These are phyloP conservation scores for Flexamia atlantica DNA, from an alignment of 2,888 invertebrate genomes.

Conservation along the genomic window DNA sequence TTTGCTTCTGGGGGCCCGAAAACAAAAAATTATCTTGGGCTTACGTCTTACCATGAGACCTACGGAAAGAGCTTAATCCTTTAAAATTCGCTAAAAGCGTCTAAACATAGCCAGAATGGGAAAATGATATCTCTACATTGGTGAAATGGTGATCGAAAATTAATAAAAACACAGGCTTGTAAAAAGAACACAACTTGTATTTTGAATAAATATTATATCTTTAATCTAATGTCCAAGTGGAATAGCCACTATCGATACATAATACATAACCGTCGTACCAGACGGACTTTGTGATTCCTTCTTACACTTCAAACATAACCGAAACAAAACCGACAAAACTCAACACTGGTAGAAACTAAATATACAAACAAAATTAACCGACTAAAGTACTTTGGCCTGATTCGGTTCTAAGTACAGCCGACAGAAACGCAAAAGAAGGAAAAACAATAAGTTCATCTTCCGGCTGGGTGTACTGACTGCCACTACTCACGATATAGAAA, in stretches of 20 bases:
- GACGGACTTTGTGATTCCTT: conserved; percentile 49
- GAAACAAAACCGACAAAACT: conserved; percentile 48
- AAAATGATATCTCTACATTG: too few species aligned
- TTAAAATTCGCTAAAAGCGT: too few species aligned
- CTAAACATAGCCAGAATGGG: too few species aligned
- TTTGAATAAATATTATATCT: conserved; percentile 64
- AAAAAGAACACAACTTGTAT: conserved; percentile 54
- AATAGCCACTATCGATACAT: conserved; percentile 58
- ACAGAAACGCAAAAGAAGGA: conserved; percentile 60
- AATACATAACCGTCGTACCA: conserved; percentile 47
- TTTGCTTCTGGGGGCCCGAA: too few species aligned
- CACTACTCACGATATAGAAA: conserved; percentile 64
- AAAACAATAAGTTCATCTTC: conserved; percentile 43
- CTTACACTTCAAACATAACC: conserved; percentile 57
- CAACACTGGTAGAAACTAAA: conserved; percentile 47
- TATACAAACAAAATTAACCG: conserved; percentile 45
- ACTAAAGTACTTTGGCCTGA: conserved; percentile 59
- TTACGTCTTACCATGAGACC: too few species aligned
- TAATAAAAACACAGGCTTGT: conserved; percentile 20
- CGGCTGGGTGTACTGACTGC: conserved; percentile 58
- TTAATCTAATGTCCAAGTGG: conserved; percentile 61
- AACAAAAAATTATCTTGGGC: too few species aligned
- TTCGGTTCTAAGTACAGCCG: conserved; percentile 55
- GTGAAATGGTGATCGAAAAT: neutral
- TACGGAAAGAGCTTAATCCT: too few species aligned